Conservation (phyloP, 2,113 vertebrate genomes). For the Puntigrus tetrazona region DNA sequence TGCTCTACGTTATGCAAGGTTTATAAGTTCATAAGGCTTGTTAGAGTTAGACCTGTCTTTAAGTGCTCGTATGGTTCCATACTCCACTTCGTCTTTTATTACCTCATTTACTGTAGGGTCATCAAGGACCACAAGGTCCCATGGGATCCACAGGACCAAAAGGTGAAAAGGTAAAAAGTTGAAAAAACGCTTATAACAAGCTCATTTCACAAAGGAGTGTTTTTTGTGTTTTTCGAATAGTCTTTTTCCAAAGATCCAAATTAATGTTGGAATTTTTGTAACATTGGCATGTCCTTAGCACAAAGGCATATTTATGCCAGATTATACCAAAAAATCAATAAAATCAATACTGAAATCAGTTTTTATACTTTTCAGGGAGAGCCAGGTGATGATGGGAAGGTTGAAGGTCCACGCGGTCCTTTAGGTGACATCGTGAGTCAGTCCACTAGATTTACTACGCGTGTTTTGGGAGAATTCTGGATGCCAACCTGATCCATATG, state of each 20-base stretch:
- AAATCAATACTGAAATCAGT: neutral
- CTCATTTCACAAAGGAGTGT: neutral
- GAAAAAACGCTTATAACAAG: neutral
- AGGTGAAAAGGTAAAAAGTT: slow-evolving; percentile 88
- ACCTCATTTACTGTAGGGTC: slow-evolving; percentile 77
- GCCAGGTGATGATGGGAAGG: slow-evolving; percentile 88
- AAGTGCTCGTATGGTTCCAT: neutral
- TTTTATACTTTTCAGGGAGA: slow-evolving; percentile 79
- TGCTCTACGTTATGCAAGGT: neutral
- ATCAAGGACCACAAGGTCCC: slow-evolving; percentile 82
- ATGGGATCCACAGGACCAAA: slow-evolving; percentile 86
- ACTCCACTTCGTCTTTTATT: neutral
- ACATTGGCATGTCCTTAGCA: no score
- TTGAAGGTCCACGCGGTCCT: slow-evolving; percentile 85
- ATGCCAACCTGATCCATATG: slow-evolving; percentile 41
- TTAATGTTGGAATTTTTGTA: no score
- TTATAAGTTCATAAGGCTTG: neutral
- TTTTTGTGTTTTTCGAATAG: neutral
- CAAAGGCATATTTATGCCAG: no score
- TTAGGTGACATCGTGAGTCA: slow-evolving; percentile 93
- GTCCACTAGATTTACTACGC: slow-evolving; percentile 31
- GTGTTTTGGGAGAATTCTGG: neutral
- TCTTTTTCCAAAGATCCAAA: neutral
- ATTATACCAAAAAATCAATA: neutral
- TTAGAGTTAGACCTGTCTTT: neutral